A percentile compares a stretch with the other conserved stretches of the same genome.
phyloP scores from a whole-genome alignment of 2,888 invertebrate genomes.

The Drosophila atripex region DNA sequence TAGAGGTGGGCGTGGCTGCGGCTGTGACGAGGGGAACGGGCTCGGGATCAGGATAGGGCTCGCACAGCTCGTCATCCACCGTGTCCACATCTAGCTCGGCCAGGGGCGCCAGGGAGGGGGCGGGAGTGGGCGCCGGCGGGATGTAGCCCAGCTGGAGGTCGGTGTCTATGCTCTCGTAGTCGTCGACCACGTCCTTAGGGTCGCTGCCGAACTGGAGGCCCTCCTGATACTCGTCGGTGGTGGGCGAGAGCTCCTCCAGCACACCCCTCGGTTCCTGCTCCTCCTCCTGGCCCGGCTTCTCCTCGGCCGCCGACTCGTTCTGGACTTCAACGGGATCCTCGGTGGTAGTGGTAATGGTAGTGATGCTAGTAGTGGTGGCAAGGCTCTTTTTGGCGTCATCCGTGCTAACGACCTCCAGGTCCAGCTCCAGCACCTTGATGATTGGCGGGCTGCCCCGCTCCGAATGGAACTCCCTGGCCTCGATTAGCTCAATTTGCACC shows the following conservation, averaged over 20 bases:
- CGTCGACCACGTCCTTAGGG: conserved; percentile 71
- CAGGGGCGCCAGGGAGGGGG: conserved; percentile 86
- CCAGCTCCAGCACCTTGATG: conserved; percentile 62
- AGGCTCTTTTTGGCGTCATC: not conserved
- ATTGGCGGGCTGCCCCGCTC: conserved; percentile 54
- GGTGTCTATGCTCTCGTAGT: conserved; percentile 79
- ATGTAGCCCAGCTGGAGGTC: conserved; percentile 73
- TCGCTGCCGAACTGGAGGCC: conserved; percentile 77
- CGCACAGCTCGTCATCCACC: conserved; percentile 88
- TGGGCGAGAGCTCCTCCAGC: conserved; percentile 81
- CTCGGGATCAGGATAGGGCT: conserved; percentile 71
- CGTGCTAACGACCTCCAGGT: not conserved
- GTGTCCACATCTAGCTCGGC: conserved; percentile 89
- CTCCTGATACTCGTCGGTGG: conserved; percentile 83
- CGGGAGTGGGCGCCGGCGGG: conserved; percentile 83
- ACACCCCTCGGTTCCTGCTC: conserved; percentile 1
- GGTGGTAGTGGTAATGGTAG: conserved; percentile 28
- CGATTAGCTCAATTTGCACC: conserved; percentile 81
- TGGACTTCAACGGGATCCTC: conserved; percentile 13
- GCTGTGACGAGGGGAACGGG: not conserved
- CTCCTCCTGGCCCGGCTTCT: not conserved
- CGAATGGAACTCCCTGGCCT: conserved; percentile 32
- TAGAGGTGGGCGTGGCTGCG: conserved; percentile 31
- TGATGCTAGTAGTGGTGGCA: not conserved
- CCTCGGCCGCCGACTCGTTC: not conserved